Conservation (phyloP, 2,113 vertebrate genomes). For the Apodemus speciosus region DNA sequence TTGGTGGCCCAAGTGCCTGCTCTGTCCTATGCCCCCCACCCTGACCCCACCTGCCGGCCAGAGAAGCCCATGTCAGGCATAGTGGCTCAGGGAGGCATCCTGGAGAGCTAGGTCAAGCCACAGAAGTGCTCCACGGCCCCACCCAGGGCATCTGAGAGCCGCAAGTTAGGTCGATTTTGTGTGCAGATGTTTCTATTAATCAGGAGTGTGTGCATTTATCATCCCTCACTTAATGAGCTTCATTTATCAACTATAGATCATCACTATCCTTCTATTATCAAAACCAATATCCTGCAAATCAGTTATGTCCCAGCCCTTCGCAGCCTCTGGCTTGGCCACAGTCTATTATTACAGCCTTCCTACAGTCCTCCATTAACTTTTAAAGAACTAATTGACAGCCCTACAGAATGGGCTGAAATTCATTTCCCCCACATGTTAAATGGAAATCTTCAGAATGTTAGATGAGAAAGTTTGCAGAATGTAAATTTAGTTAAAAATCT, state of each 20-base stretch:
- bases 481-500: slow-evolving; percentile 32
- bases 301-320: slow-evolving; percentile 63
- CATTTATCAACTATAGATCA: slow-evolving; percentile 74
- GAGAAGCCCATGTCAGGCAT: background rate
- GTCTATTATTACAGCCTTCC: slow-evolving; percentile 55
- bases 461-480: slow-evolving; percentile 20
- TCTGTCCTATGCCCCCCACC: too few species aligned
- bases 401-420: slow-evolving; percentile 61
- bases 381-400: slow-evolving; percentile 36
- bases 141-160: background rate
- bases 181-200: background rate
- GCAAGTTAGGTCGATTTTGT: background rate
- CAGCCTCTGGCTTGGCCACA: slow-evolving; percentile 55
- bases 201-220: slow-evolving; percentile 45
- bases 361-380: slow-evolving; percentile 54
- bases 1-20: too few species aligned
- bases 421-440: slow-evolving; percentile 51
- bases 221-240: slow-evolving; percentile 57
- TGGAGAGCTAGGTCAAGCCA: background rate
- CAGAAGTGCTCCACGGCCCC: background rate
- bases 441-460: slow-evolving; percentile 46
- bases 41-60: background rate
- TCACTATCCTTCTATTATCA: slow-evolving; percentile 73
- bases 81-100: background rate
- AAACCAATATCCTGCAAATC: slow-evolving; percentile 75